Base-by-base conservation (phyloP, 1,140 invertebrate species). In the Zaprionus vittiger region DNA sequence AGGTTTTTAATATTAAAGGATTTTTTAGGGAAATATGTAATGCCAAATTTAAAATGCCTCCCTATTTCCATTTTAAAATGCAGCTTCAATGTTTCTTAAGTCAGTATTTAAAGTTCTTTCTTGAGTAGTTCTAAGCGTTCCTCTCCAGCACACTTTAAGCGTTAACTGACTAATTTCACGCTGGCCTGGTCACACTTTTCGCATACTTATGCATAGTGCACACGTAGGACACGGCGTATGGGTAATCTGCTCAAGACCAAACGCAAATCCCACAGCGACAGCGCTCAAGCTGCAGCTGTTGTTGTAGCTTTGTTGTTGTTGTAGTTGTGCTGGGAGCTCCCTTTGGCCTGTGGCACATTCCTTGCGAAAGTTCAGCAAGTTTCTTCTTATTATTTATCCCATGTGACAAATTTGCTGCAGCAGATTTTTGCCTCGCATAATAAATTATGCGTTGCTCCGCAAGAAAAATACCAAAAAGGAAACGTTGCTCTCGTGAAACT, bases 381-480 rank as follows among this genome's bases (percentile, higher is more conserved):
- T 81, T 75, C 67, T 59, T 79, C 66, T 80, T 89, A 90, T 90
- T 89, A 90, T 89, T 89, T 89, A 90, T 89, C 85, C 85, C 85
- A 89, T 89, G 85, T 90, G 85, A 90, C 85, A 90, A 89, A 89
- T 90, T 89, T 89, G 69, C 69, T 74, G 81, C 78, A 90, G 85
- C 79, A 89, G 80, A 87, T 87, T 87, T 82, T 81, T 78, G 77
- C 80, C 55, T 73, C 57, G 68, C 74, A 83, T 79, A 73, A 84
- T 89, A 87, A 89, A 87, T 83, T 87, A 83, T 84, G 81, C 72
- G 52, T 70, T 60, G 54, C 80, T 72, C 15, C 41, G 57, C 20
- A 71, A 63, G 73, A 69, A 72, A 56, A 69, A 56, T 49, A 63
- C 62, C 55, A 49, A 28, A 28, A 71, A 54, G 17, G 55, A 15